Base-by-base conservation (phyloP, 2,888 invertebrate species). In the Halictus ligatus region DNA sequence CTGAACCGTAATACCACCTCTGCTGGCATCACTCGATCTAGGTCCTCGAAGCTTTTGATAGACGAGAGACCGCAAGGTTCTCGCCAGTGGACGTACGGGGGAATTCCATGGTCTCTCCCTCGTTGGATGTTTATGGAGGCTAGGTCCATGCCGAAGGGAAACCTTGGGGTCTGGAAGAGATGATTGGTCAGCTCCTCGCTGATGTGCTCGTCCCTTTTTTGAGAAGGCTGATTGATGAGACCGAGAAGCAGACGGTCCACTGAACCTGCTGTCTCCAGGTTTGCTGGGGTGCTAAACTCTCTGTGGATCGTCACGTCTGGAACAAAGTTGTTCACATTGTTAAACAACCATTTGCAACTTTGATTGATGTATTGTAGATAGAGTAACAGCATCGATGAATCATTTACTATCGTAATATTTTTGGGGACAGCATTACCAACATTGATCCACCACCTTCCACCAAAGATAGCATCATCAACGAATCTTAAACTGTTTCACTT, bases 71-170 rank as follows among this genome's bases (percentile, higher is more conserved):
- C 98, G 93, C 98, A 98, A 0, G 98, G 97, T 87, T 97, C 96
- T 54, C 98, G 96, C 98, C 98, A 98, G 0, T 96, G 94, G 0
- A 97, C 97, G 93, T 98, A 98, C 0, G 97, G 96, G 0, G 98
- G 97, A 0, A 98, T 96, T 0, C 98, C 98, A 93, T 98, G 98
- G 94, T 98, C 98, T 50, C 98, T 86, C 0, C 98, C 98, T 78
- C 98, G 95, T 94, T 98, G 98, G 60, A 98, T 97, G 92, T 98
- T 98, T 79, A 98, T 97, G 0, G 98, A 98, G 0, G 98, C 98
- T 83, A 98, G 95, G 94, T 98, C 98, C 96, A 98, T 97, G 0
- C 98, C 98, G 91, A 98, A 98, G 40, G 96, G 96, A 84, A 97
- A 97, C 15, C 95, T 94, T 25, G 96, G 95, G 0, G 97, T 97